These are phyloP conservation scores for Pseudomyrmex cubaensis DNA, from an alignment of 1,140 invertebrate genomes.

Conservation along the genomic window DNA sequence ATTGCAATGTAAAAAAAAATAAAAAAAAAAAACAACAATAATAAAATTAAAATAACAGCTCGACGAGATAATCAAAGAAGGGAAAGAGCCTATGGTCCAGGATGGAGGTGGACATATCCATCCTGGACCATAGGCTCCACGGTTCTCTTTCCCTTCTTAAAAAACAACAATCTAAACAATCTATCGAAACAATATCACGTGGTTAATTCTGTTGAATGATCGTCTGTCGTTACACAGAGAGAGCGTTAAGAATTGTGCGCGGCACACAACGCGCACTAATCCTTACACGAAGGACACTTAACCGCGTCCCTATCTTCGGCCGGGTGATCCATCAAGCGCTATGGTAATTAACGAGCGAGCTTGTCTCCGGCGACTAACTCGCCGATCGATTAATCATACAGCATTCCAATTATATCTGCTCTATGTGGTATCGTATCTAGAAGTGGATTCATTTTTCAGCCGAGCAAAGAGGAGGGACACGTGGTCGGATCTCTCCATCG, in stretches of 20 bases:
- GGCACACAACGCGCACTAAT: not conserved
- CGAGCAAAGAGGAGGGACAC: not conserved
- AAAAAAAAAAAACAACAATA: too few species aligned
- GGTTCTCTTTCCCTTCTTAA: too few species aligned
- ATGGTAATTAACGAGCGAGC: constrained; percentile 65
- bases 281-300: constrained; percentile 19
- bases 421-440: constrained; percentile 2
- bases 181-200: not conserved
- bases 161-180: too few species aligned
- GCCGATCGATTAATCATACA: constrained; percentile 67
- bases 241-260: constrained; percentile 27
- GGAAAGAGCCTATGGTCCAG: too few species aligned
- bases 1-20: too few species aligned
- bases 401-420: constrained; percentile 53
- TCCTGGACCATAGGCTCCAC: too few species aligned
- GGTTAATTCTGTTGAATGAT: constrained; percentile 4
- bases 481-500: constrained; percentile 7
- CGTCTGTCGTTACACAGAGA: not conserved
- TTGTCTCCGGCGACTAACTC: constrained; percentile 56
- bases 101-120: too few species aligned
- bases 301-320: constrained; percentile 38
- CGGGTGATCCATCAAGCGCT: constrained; percentile 59
- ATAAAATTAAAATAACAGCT: too few species aligned
- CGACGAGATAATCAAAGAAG: too few species aligned
- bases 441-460: constrained; percentile 47